Conservation (phyloP, 92 coral and sea anemone genomes). For the Porites rus region DNA sequence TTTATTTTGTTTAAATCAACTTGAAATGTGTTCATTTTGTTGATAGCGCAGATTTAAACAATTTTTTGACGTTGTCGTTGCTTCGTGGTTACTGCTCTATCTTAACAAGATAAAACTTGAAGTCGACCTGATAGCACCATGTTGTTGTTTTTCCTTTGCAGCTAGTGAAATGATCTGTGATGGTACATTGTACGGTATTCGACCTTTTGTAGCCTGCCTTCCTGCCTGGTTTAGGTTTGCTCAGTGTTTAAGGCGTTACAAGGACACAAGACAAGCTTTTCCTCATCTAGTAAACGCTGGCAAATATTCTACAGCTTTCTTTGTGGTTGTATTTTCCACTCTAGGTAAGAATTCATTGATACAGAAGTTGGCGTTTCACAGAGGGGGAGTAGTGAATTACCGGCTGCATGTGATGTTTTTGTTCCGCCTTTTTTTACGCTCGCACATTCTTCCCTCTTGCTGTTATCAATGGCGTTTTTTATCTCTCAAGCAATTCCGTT, state of each 20-base stretch:
- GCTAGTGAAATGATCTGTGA: slow-evolving; percentile 80
- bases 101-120: neutral
- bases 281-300: slow-evolving; percentile 99
- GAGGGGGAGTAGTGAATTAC: too few relatives aligned
- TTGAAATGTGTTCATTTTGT: too few relatives aligned
- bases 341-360: slow-evolving; percentile 54
- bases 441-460: too few relatives aligned
- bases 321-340: slow-evolving; percentile 90
- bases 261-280: slow-evolving; percentile 90
- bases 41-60: too few relatives aligned
- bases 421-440: too few relatives aligned
- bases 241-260: slow-evolving; percentile 96
- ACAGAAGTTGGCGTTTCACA: neutral
- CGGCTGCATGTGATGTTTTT: too few relatives aligned
- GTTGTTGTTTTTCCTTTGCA: slow-evolving; percentile 6
- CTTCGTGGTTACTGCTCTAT: too few relatives aligned
- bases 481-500: too few relatives aligned
- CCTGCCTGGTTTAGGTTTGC: slow-evolving; percentile 99
- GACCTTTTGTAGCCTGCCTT: slow-evolving; percentile 94
- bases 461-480: too few relatives aligned
- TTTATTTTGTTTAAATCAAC: too few relatives aligned
- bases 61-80: too few relatives aligned
- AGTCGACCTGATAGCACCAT: neutral
- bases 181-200: slow-evolving; percentile 84
- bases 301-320: slow-evolving; percentile 95